These are phyloP conservation scores for Lepidiolamprologus cunningtoni DNA, from an alignment of 2,113 vertebrate genomes.

Conservation along the genomic window DNA sequence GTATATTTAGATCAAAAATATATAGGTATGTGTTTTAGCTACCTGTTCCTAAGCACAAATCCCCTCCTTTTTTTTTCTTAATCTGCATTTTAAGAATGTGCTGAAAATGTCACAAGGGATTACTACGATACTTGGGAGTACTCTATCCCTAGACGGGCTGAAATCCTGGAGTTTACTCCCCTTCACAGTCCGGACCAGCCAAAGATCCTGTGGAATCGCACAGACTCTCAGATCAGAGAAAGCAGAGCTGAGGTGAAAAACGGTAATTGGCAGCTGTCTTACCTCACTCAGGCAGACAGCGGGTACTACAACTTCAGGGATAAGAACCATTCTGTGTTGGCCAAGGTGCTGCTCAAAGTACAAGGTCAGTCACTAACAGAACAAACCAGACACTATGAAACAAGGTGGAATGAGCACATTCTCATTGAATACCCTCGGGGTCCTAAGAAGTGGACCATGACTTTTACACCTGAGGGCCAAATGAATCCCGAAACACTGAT, in stretches of 20 bases:
- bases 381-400: accelerated
- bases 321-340: background rate
- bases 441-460: background rate
- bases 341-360: background rate
- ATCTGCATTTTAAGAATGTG: slow-evolving; percentile 32
- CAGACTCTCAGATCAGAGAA: background rate
- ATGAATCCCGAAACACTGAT: accelerated
- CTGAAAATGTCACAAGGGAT: accelerated
- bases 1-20: background rate
- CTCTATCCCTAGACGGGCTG: accelerated
- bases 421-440: accelerated
- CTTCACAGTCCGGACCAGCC: accelerated
- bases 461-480: background rate
- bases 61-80: background rate
- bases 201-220: slow-evolving; percentile 27
- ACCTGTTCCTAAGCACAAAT: background rate
- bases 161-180: slow-evolving; percentile 9
- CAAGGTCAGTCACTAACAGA: slow-evolving; percentile 38
- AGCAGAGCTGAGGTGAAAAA: accelerated
- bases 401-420: accelerated
- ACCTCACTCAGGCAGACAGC: background rate
- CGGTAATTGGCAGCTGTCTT: accelerated
- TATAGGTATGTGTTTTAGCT: background rate
- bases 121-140: accelerated
- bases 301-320: slow-evolving; percentile 36